Conservation (phyloP, 2,888 invertebrate genomes). For the Oligia strigilis region DNA sequence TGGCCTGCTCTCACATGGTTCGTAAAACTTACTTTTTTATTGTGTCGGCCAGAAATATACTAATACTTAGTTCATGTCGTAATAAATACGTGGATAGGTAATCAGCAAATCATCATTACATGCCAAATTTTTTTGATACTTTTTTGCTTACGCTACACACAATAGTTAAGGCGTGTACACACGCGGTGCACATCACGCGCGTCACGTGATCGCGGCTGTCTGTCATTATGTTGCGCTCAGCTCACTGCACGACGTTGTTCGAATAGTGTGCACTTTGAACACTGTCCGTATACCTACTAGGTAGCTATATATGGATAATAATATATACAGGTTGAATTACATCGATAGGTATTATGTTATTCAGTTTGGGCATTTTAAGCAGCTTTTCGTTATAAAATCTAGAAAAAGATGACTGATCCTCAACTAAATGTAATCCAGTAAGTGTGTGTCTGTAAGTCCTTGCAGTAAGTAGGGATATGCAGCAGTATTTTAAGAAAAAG, state of each 20-base stretch:
- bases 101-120: background rate
- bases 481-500: too few relatives aligned
- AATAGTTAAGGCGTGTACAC: constrained; percentile 76
- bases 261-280: constrained; percentile 53
- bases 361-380: background rate
- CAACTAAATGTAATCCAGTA: background rate
- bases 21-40: background rate
- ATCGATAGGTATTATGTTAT: background rate
- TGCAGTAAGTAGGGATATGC: too few relatives aligned
- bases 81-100: background rate
- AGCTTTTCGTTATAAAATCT: background rate
- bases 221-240: constrained; percentile 74
- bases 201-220: constrained; percentile 81
- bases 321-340: background rate
- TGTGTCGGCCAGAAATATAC: background rate
- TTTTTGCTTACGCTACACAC: constrained; percentile 65
- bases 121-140: background rate
- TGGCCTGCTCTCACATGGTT: background rate
- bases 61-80: background rate
- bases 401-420: too few relatives aligned
- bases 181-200: constrained; percentile 74
- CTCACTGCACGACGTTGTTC: constrained; percentile 60
- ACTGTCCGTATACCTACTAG: background rate
- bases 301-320: background rate
- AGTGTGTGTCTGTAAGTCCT: too few relatives aligned